Percentiles rank a stretch among this genome's conserved stretches.
Evolutionary conservation across 1,140 invertebrate genomes (phyloP).

Genomic region (Cotesia chilonis): DNA sequence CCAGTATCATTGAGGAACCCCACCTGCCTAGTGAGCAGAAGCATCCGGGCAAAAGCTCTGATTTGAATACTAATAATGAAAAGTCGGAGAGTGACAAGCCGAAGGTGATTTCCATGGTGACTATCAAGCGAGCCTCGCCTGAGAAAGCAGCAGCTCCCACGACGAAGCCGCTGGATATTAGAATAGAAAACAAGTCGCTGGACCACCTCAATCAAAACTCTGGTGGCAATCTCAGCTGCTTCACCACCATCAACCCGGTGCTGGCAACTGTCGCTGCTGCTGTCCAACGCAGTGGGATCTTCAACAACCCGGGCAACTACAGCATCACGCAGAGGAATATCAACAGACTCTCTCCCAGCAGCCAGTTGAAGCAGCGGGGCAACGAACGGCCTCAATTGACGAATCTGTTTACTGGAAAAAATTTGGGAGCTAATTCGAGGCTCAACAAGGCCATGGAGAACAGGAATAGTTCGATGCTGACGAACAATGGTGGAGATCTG

Average conservation of each 20-base stretch:
- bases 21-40: constrained; percentile 54
- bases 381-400: constrained; percentile 56
- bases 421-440: constrained; percentile 32
- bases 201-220: constrained; percentile 48
- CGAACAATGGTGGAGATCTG: constrained; percentile 63
- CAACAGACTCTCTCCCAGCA: constrained; percentile 64
- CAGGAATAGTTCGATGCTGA: constrained; percentile 48
- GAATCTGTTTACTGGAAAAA: constrained; percentile 55
- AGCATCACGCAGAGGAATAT: constrained; percentile 49
- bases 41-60: constrained; percentile 40
- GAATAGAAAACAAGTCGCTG: constrained; percentile 43
- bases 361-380: constrained; percentile 54
- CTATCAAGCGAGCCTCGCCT: constrained; percentile 57
- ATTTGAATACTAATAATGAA: constrained; percentile 41
- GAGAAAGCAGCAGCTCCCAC: constrained; percentile 47
- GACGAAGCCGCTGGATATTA: constrained; percentile 45
- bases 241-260: constrained; percentile 59
- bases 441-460: constrained; percentile 17
- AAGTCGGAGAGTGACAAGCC: constrained; percentile 54
- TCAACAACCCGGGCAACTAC: constrained; percentile 48
- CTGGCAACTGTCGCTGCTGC: constrained; percentile 63
- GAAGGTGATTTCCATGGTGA: constrained; percentile 64
- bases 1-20: constrained; percentile 61
- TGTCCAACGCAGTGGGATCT: constrained; percentile 60
- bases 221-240: constrained; percentile 49